Evolutionary conservation across 2,113 vertebrate genomes (phyloP).

Genomic region (Mustelus asterias): DNA sequence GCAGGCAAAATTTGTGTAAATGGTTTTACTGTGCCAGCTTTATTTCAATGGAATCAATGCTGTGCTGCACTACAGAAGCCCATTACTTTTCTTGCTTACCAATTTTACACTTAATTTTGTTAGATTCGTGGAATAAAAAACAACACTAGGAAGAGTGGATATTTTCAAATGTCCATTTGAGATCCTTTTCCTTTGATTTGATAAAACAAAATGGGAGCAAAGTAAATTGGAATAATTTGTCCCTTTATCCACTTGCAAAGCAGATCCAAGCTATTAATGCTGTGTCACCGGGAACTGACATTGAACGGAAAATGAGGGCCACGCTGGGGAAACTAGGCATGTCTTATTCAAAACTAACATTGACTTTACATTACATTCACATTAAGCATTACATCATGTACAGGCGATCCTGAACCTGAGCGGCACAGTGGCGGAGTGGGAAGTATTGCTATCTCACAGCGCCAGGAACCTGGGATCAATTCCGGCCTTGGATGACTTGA

Average conservation of each 20-base stretch:
- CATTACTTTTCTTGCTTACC: not conserved
- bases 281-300: not conserved
- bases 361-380: not conserved
- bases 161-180: not conserved
- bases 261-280: not conserved
- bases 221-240: not conserved
- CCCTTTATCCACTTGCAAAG: not conserved
- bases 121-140: not conserved
- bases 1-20: not conserved
- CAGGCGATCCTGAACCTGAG: not conserved
- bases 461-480: no score
- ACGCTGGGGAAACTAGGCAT: not conserved
- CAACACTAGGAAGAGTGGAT: not conserved
- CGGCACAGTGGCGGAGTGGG: no score
- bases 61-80: not conserved
- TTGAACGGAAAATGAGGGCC: not conserved
- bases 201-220: not conserved
- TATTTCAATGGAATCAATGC: not conserved
- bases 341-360: slow-evolving; percentile 2
- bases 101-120: not conserved
- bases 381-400: not conserved
- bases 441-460: no score
- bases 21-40: not conserved
- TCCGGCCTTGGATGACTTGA: no score
- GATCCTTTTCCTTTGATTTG: not conserved